Percentiles rank a stretch among this genome's conserved stretches.
Evolutionary conservation across 2,113 vertebrate species (phyloP).

Genomic region (Morphnarchus princeps): DNA sequence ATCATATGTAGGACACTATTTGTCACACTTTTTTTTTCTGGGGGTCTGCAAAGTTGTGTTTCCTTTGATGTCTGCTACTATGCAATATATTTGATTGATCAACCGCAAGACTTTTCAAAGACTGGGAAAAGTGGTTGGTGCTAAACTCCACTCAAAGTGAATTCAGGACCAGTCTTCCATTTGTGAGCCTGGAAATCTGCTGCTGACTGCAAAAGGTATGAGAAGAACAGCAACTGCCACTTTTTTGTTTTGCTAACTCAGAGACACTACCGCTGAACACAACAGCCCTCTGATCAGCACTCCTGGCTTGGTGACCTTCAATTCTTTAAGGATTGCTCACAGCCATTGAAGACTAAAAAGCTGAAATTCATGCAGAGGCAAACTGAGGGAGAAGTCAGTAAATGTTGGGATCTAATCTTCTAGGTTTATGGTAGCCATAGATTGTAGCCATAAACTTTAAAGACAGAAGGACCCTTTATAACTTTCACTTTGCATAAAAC

Average conservation of each 20-base stretch:
- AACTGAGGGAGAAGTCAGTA: neutral
- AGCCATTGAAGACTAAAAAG: neutral
- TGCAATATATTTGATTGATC: neutral
- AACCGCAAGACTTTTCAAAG: neutral
- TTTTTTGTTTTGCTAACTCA: neutral
- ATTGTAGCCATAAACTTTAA: neutral
- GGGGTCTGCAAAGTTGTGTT: neutral
- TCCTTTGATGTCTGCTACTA: neutral
- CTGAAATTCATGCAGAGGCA: neutral
- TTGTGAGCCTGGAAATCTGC: neutral
- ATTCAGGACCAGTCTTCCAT: neutral
- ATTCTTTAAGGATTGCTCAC: rapidly evolving
- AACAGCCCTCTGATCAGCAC: neutral
- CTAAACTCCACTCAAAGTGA: neutral
- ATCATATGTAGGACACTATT: neutral
- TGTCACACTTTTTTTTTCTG: neutral
- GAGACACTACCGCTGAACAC: neutral
- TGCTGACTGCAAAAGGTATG: neutral
- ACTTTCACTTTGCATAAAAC: neutral
- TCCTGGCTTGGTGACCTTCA: neutral
- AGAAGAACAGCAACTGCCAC: neutral
- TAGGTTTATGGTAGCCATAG: neutral
- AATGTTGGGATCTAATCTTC: neutral
- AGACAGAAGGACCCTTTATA: neutral
- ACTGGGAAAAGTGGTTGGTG: neutral